A percentile compares a stretch with the other conserved stretches of the same genome.
These are phyloP conservation scores for Barypeithes pellucidus DNA, from an alignment of 2,888 invertebrate genomes.

Conservation along the genomic window DNA sequence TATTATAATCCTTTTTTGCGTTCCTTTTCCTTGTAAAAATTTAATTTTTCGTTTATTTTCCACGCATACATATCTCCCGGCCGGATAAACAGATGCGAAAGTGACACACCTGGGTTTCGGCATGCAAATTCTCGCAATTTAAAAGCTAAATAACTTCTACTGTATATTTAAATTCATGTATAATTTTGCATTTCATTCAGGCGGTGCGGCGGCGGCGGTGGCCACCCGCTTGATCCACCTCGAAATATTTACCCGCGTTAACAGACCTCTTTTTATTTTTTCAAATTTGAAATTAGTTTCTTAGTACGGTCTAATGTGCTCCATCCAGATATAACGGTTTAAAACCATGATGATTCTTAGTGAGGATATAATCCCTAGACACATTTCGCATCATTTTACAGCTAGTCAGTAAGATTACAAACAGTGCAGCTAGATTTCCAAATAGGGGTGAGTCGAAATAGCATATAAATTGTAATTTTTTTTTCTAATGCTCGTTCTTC, in stretches of 20 bases:
- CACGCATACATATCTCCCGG: constrained; percentile 29
- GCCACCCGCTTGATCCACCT: constrained; percentile 35
- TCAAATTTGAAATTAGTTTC: constrained; percentile 17
- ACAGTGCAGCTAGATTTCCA: too few relatives aligned
- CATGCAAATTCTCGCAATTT: constrained; percentile 53
- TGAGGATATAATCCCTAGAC: too few relatives aligned
- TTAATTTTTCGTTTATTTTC: constrained; percentile 48
- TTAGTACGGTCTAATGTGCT: constrained; percentile 9
- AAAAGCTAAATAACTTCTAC: constrained; percentile 54
- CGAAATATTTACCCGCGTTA: constrained; percentile 42
- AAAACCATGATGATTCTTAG: too few relatives aligned
- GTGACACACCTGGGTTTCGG: constrained; percentile 53
- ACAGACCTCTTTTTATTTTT: constrained; percentile 11
- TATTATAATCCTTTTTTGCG: not conserved
- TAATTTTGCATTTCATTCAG: constrained; percentile 53
- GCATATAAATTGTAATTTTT: too few relatives aligned
- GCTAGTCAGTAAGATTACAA: too few relatives aligned
- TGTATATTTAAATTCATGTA: constrained; percentile 54
- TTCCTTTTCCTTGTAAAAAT: constrained; percentile 23
- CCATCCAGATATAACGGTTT: too few relatives aligned
- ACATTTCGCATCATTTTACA: too few relatives aligned
- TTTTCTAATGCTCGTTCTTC: too few relatives aligned
- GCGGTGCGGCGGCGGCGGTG: constrained; percentile 7
- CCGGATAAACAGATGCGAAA: constrained; percentile 51
- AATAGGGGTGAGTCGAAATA: too few relatives aligned